These are phyloP conservation scores for Prorops nasuta DNA, from an alignment of 1,140 invertebrate genomes.

Conservation along the genomic window DNA sequence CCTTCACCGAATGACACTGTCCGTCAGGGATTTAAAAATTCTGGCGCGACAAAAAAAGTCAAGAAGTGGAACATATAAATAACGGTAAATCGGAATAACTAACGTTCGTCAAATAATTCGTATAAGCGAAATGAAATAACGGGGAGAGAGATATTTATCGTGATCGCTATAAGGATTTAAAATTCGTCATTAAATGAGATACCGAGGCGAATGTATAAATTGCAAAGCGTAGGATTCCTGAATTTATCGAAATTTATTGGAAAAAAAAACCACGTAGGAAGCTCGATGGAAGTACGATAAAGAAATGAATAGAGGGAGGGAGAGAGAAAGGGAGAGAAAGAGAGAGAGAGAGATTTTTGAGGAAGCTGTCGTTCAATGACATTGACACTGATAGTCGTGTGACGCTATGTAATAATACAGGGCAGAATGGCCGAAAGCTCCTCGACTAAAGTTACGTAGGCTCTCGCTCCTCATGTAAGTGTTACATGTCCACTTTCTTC, in stretches of 20 bases:
- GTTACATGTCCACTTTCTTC: slow-evolving; percentile 51
- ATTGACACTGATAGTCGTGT: slow-evolving; percentile 28
- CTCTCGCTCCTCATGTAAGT: slow-evolving; percentile 34
- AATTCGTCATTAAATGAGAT: neutral
- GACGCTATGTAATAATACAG: slow-evolving; percentile 6
- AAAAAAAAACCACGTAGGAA: neutral
- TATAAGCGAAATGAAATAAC: too few relatives aligned
- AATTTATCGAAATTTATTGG: neutral
- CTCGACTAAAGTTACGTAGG: slow-evolving; percentile 33
- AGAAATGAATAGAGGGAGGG: too few relatives aligned
- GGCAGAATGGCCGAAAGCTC: slow-evolving; percentile 9
- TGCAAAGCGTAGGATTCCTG: neutral
- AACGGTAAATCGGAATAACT: neutral
- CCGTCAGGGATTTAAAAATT: too few relatives aligned
- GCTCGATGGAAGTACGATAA: too few relatives aligned
- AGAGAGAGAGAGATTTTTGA: neutral
- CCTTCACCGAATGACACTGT: too few relatives aligned
- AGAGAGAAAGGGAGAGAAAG: neutral
- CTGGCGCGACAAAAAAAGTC: too few relatives aligned
- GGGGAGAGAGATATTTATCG: too few relatives aligned
- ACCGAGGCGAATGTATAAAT: neutral
- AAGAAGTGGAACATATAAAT: neutral
- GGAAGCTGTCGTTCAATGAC: slow-evolving; percentile 22
- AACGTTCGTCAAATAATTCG: neutral
- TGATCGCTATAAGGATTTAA: neutral